Evolutionary conservation across 2,888 invertebrate species (phyloP), one percentile per base, ranked within the genome.

Genomic region (Cepaea hortensis): DNA sequence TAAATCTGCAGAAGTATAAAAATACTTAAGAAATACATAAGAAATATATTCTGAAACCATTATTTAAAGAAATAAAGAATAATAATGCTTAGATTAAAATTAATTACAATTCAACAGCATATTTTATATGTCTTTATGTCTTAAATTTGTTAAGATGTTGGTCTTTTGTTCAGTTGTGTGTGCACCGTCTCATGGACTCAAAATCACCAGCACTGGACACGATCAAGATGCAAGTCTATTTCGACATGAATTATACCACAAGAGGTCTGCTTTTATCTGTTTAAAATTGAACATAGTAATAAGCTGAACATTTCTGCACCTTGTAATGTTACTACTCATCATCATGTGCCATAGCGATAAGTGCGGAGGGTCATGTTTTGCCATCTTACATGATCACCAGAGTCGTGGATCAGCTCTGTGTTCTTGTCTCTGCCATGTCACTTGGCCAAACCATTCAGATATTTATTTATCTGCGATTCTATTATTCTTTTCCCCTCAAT

Each of bases 171-270:
- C 87, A 95, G 94, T 90, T 95, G 23, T 95, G 95, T 91, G 94
- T 95, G 61, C 93, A 93, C 68, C 90, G 93, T 20, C 90, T 95
- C 65, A 91, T 94, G 91, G 94, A 94, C 89, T 90, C 90, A 6
- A 88, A 92, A 61, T 94, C 94, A 23, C 94, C 94, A 79, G 91
- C 94, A 18, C 90, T 95, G 86, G 95, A 95, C 87, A 95, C 95
- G 20, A 93, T 95, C 76, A 95, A 95, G 89, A 94, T 95, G 94
- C 95, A 95, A 89, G 94, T 95, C 6, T 95, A 94, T 89, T 95
- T 95, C 91, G 95, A 95, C 87, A 94, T 94, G 94, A 95, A 95
- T 90, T 95, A 95, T 90, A 94, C 94, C 7, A 94, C 94, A 50
- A 91, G 94, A 93, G 90, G 94, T 94, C 13, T 62, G 61, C 35